A percentile compares a stretch with the other conserved stretches of the same genome.
These are phyloP conservation scores for Cherax quadricarinatus DNA, from an alignment of 1,140 invertebrate species.

Conservation along the genomic window DNA sequence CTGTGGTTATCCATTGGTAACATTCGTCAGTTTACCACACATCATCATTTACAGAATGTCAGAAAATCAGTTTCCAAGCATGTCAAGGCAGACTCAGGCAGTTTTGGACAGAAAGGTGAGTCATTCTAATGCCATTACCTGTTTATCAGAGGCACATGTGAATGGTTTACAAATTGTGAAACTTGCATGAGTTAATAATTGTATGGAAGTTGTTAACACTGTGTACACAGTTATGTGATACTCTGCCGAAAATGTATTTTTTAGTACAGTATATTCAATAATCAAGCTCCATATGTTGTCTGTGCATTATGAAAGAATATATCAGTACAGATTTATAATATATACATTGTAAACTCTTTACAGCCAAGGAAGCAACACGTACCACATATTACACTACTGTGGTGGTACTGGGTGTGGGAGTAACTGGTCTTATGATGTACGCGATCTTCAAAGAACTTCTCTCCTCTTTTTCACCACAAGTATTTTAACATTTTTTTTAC, in stretches of 20 bases:
- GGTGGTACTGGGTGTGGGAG: conserved; percentile 86
- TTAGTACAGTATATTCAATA: no score
- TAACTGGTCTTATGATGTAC: conserved; percentile 88
- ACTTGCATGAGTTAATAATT: no score
- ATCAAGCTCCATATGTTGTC: no score
- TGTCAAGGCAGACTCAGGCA: conserved; percentile 27
- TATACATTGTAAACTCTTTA: conserved; percentile 31
- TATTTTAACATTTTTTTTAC: neutral
- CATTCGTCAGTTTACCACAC: neutral
- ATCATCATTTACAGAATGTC: neutral
- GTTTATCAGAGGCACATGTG: no score
- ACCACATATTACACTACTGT: conserved; percentile 88
- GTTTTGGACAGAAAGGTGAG: conserved; percentile 40
- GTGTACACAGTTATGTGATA: no score
- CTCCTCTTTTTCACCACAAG: conserved; percentile 79
- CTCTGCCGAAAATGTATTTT: no score
- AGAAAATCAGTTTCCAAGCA: conserved; percentile 41
- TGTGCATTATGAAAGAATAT: no score
- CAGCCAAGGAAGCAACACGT: conserved; percentile 92
- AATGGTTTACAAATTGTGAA: no score
- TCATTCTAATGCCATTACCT: neutral
- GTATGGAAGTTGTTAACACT: no score
- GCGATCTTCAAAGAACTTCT: conserved; percentile 90
- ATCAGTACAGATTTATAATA: neutral
- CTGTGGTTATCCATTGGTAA: neutral